Evolutionary conservation across 2,888 invertebrate species (phyloP), one percentile per base, ranked within the genome.

Genomic region (Agelastica alni): DNA sequence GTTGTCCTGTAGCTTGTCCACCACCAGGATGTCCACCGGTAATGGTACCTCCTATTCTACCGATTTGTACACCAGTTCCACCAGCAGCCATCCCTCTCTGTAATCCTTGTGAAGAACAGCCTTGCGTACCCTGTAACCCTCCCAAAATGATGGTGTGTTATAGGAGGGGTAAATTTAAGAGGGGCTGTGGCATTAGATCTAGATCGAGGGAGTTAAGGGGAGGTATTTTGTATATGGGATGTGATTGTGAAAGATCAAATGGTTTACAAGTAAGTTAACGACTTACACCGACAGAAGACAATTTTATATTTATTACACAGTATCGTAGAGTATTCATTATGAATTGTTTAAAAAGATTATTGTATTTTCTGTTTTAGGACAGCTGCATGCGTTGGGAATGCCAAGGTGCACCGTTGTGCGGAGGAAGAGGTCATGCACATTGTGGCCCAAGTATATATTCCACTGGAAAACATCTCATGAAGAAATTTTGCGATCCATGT

Each of bases 121-220:
- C 83, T 2, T 81, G 83, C 42, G 83, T 82, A 0, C 77, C 81
- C 12, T 79, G 83, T 59, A 76, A 83, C 59, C 83, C 83, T 2
- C 72, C 83, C 28, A 81, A 83, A 59, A 81, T 81, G 58, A 80
- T 82, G 71, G 80, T 83, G 41, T 79, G 83, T 59, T 76, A 83
- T 10, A 77, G 73, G 28, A 65, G 72, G 54, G 72, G 73, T 39
- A 75, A 76, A 47, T 68, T 69, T n/a, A 68, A 68, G 18, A 68
- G 74, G 46, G 63, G 66, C 1, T 71, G 75, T 37, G 75, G 74
- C 64, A 57, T 68, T 10, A 52, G 70, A 36, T 78, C 81, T 28
- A 80, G 78, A 62, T 83, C 82, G 22, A 76, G 81, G 4, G 85
- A 85, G 68, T 66, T 84, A 31, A 75, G 80, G 2, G 77, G 73